phyloP scores from a whole-genome alignment of 2,797 vertebrate species.

The Odontamblyopus rebecca region DNA sequence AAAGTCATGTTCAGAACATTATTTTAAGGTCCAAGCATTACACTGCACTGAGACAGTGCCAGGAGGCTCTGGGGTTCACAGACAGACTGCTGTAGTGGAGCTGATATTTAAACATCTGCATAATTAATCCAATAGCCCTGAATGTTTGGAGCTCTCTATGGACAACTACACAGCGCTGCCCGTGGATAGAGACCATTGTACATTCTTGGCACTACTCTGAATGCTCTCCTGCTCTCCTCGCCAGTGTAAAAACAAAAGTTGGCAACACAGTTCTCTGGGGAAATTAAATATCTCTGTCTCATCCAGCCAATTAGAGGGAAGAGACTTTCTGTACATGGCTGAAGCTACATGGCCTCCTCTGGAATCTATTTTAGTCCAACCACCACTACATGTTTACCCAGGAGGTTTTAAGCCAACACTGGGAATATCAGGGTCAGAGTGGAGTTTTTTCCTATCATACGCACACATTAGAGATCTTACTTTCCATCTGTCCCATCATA shows the following conservation, averaged over 20 bases:
- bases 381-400: not conserved
- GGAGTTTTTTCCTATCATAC: constrained; percentile 20
- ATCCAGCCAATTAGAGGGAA: constrained; percentile 74
- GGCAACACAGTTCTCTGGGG: constrained; percentile 61
- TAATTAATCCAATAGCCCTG: constrained; percentile 63
- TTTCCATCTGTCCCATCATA: constrained; percentile 70
- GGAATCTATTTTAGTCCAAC: constrained; percentile 54
- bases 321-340: constrained; percentile 61
- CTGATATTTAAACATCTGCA: constrained; percentile 69
- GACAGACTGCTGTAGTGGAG: constrained; percentile 50
- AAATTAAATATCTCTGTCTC: constrained; percentile 75
- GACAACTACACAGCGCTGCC: constrained; percentile 37
- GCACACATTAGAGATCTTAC: constrained; percentile 53
- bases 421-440: constrained; percentile 25
- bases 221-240: constrained; percentile 47
- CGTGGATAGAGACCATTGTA: constrained; percentile 53
- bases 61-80: constrained; percentile 47
- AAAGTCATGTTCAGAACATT: not conserved
- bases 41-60: constrained; percentile 17
- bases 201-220: constrained; percentile 61
- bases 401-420: constrained; percentile 16
- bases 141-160: constrained; percentile 43
- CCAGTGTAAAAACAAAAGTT: constrained; percentile 69
- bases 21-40: constrained; percentile 1
- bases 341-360: constrained; percentile 38